Base-by-base conservation (phyloP, 2,113 vertebrate species). In the Microtus pennsylvanicus region DNA sequence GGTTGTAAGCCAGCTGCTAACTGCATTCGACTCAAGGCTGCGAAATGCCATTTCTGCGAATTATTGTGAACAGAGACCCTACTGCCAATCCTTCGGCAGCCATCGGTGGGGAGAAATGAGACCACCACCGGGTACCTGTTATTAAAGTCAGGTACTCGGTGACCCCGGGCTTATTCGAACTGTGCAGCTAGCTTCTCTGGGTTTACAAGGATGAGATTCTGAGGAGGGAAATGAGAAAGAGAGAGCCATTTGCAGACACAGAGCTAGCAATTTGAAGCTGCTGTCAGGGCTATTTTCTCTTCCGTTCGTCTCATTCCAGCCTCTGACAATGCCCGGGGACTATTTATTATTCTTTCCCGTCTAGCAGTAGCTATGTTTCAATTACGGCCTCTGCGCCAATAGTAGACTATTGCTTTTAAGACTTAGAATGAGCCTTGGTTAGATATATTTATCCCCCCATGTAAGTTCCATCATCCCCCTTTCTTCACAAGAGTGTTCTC, bases 221-320 rank as follows among this genome's bases (percentile, higher is more conserved):
- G 81, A 77, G 92, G 75, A 95, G 83, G 92, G 94, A 81, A 93
- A 95, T 50, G 16, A 95, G n/a, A 95, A 98, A 33, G 61, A 97
- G 90, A 83, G 91, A 94, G 81, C 90, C 95, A 97, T 50, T 94
- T 65, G 67, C 42, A 92, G 16, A 75, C 4, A 75, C 33, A 5
- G 19, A 96, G 97, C 90, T n/a, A 97, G 86, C 55, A 96, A 94
- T 90, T 93, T 94, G 85, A 87, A 87, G 91, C 75, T 12, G 77
- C 67, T 80, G 45, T 89, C 83, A 58, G 61, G 38, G 65, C 47
- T 77, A 30, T 90, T 28, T 72, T 33, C 38, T 45, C 72, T 76
- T 93, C 69, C 80, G 19, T 93, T 95, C 21, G 21, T 35, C 33
- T 72, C 52, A 38, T 65, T 76, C 80, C 33, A 55, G 75, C 63